Conservation (phyloP, 2,797 vertebrate genomes). For the Molossus alvarezi region DNA sequence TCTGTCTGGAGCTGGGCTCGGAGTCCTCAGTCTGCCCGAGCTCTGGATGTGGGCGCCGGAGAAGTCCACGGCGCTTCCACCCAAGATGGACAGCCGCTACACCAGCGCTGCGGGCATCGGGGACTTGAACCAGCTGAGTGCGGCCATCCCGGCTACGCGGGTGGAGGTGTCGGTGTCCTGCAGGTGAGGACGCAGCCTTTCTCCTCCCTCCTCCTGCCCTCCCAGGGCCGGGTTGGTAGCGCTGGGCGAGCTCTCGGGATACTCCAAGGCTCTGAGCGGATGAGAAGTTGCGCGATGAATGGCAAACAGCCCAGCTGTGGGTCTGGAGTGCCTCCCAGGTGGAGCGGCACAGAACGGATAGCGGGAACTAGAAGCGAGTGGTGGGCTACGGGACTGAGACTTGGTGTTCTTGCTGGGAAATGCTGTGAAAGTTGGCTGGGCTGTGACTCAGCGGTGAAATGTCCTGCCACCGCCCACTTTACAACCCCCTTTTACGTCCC, state of each 20-base stretch:
- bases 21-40: slow-evolving; percentile 66
- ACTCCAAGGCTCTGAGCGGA: neutral
- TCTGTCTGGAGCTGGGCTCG: neutral
- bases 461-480: slow-evolving; percentile 66
- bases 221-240: neutral
- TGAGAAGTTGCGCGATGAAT: neutral
- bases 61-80: slow-evolving; percentile 77
- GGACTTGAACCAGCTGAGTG: slow-evolving; percentile 95
- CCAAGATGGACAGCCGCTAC: slow-evolving; percentile 88
- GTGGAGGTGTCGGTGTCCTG: slow-evolving; percentile 98
- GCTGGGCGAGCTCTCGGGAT: neutral
- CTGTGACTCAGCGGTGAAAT: slow-evolving; percentile 75
- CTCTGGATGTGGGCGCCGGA: slow-evolving; percentile 85
- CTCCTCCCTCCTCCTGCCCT: too few relatives aligned
- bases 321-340: neutral
- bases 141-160: slow-evolving; percentile 96
- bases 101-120: slow-evolving; percentile 95
- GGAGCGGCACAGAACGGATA: neutral
- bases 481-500: neutral
- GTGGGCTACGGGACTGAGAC: neutral
- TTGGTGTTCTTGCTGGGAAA: slow-evolving; percentile 59
- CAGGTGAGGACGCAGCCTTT: slow-evolving; percentile 92
- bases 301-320: neutral
- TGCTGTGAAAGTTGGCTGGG: slow-evolving; percentile 76
- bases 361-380: neutral